phyloP scores from a whole-genome alignment of 2,888 invertebrate species.

The Drosophila sordidula region DNA sequence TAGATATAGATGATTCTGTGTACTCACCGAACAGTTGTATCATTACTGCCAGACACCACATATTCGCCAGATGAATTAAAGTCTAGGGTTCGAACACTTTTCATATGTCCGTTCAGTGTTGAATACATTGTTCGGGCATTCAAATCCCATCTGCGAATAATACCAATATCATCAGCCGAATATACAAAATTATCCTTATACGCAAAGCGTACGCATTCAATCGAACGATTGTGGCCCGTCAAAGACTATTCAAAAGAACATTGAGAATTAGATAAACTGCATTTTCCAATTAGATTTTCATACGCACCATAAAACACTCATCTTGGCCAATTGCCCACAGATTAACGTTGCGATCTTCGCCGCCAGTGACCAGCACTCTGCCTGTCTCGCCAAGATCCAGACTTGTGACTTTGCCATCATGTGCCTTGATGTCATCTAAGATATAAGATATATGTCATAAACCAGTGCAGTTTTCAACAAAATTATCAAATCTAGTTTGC shows the following conservation, averaged over 20 bases:
- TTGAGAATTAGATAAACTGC: neutral
- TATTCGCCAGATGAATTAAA: constrained; percentile 98
- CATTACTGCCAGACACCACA: constrained; percentile 96
- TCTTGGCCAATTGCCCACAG: constrained; percentile 98
- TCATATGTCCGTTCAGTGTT: constrained; percentile 87
- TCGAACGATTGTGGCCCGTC: constrained; percentile 96
- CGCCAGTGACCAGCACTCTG: constrained; percentile 88
- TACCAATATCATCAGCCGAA: constrained; percentile 97
- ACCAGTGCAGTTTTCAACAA: neutral
- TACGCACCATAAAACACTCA: constrained; percentile 95
- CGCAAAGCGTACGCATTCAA: constrained; percentile 97
- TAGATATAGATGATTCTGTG: neutral
- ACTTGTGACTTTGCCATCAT: constrained; percentile 84
- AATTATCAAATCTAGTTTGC: no score
- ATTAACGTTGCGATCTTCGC: constrained; percentile 98
- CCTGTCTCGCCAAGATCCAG: constrained; percentile 85
- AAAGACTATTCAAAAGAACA: constrained; percentile 88
- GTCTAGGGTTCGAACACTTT: constrained; percentile 95
- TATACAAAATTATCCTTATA: constrained; percentile 97
- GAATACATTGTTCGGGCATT: constrained; percentile 88
- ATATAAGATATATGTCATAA: neutral
- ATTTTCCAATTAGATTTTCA: neutral
- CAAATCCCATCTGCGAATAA: constrained; percentile 97
- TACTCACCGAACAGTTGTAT: constrained; percentile 88
- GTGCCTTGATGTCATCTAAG: constrained; percentile 85